Base-by-base conservation (phyloP, 2,113 vertebrate species). In the Maccullochella peelii region DNA sequence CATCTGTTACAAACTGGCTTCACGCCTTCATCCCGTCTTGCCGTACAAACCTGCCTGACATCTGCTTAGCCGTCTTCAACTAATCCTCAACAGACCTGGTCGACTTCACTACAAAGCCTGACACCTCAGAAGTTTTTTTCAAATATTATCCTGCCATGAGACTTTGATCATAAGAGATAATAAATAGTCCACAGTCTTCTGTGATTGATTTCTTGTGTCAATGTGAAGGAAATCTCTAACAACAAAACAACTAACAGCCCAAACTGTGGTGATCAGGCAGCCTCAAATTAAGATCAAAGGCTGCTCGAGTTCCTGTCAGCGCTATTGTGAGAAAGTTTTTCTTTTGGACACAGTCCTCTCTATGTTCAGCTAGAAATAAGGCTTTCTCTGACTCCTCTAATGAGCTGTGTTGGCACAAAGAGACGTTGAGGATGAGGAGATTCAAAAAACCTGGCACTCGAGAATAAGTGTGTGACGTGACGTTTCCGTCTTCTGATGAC, bases 1-100 rank as follows among this genome's bases (percentile, higher is more conserved):
- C 63, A 79, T 86, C 80, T 84, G 77, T 59, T 44, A n/a, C 38
- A 38, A 12, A 81, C 40, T 0, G 25, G 78, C 47, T 63, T 85
- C 72, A 27, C 14, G 23, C 15, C 14, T 9, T 49, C 52, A 33
- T 23, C 42, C 42, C 36, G 12, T 16, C 36, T 6, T 27, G 44
- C 30, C 7, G 1, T 40, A 33, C 44, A 4, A 58, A 81, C 62
- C 66, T 76, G 57, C 25, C 67, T 30, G 81, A 63, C 78, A 65
- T 71, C 86, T 70, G 76, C 79, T 63, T 5, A 44, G 58, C 40
- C n/a, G 5, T 21, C 33, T 33, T 65, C 21, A n/a, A 11, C 47
- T 81, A 83, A 84, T 88, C 84, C 77, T 62, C 75, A 49, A 55
- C 61, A 40, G 54, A 87, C 80, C 75, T 62, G 86, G 50, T 80